Conservation (phyloP, 2,888 invertebrate genomes). For the Polyommatus icarus region DNA sequence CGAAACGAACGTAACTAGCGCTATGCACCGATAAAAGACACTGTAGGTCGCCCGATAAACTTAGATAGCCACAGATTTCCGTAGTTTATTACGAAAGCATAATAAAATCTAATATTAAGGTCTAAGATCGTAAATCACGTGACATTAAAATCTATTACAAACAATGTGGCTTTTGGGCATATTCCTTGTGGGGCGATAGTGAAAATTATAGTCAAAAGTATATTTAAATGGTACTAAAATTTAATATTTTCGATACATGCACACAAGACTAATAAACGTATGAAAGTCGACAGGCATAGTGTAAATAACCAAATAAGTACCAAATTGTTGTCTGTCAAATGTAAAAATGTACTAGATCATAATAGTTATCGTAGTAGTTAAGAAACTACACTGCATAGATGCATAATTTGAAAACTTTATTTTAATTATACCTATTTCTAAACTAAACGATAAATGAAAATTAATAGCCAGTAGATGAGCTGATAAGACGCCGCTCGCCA, state of each 20-base stretch:
- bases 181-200: constrained; percentile 11
- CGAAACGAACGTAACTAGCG: constrained; percentile 29
- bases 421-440: neutral
- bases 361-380: neutral
- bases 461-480: neutral
- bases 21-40: constrained; percentile 31
- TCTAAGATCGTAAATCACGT: neutral
- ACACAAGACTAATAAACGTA: neutral
- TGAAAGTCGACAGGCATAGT: neutral
- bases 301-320: neutral
- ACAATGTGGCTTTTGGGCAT: constrained; percentile 26
- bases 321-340: neutral
- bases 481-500: neutral
- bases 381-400: neutral
- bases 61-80: constrained; percentile 26
- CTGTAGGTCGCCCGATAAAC: constrained; percentile 34
- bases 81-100: constrained; percentile 35
- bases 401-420: neutral
- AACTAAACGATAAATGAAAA: neutral
- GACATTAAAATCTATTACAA: constrained; percentile 31
- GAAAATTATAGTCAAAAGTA: neutral
- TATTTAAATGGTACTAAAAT: neutral
- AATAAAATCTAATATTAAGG: constrained; percentile 29
- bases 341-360: neutral
- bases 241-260: neutral